phyloP scores from a whole-genome alignment of 2,797 vertebrate genomes.

The Phataginus tricuspis region DNA sequence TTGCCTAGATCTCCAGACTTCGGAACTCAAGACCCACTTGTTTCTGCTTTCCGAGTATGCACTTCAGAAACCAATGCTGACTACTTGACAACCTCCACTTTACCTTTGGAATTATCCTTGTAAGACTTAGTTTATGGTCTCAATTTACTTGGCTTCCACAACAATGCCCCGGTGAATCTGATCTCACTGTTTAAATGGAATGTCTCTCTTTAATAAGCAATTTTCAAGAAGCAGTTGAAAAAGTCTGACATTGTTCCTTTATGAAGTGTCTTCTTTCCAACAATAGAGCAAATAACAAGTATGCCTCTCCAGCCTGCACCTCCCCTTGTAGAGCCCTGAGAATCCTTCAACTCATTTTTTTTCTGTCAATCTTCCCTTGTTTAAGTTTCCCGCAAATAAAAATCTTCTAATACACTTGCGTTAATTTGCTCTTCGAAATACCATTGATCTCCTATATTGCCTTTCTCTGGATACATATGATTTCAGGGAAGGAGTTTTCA shows the following conservation, averaged over 20 bases:
- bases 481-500: neutral
- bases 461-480: neutral
- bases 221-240: neutral
- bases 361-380: neutral
- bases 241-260: neutral
- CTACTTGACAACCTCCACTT: neutral
- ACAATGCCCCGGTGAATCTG: neutral
- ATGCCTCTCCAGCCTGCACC: neutral
- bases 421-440: neutral
- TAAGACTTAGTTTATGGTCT: neutral
- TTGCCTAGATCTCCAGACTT: neutral
- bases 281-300: neutral
- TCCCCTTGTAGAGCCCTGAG: neutral
- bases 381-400: slow-evolving; percentile 1
- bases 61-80: neutral
- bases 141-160: neutral
- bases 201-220: neutral
- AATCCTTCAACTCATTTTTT: neutral
- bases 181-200: neutral
- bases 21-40: neutral
- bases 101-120: neutral
- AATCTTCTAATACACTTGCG: neutral
- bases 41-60: neutral
- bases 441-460: neutral
- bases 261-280: neutral